Conservation (phyloP, 2,113 vertebrate genomes). For the Lepidothrix coronata region DNA sequence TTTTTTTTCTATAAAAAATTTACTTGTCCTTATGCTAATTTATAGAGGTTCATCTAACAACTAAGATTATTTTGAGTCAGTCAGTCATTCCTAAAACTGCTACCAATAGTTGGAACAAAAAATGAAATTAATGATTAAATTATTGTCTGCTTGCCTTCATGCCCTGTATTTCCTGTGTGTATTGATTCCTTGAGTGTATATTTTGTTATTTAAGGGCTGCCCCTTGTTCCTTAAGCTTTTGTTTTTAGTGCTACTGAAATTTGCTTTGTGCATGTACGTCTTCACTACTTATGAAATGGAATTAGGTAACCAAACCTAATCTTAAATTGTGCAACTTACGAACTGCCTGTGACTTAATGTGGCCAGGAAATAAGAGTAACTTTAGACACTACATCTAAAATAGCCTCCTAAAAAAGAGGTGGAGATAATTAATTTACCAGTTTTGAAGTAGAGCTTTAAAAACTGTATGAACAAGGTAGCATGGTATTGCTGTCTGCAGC, state of each 20-base stretch:
- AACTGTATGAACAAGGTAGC: background rate
- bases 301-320: background rate
- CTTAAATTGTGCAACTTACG: background rate
- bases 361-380: background rate
- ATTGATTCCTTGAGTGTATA: background rate
- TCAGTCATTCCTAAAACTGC: background rate
- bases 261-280: background rate
- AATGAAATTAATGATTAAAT: background rate
- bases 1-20: background rate
- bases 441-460: background rate
- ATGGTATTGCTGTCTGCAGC: background rate
- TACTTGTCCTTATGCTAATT: fast-evolving
- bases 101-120: background rate
- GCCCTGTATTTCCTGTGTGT: fast-evolving
- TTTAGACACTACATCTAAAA: background rate
- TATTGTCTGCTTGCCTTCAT: background rate
- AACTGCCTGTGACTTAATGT: background rate
- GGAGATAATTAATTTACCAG: background rate
- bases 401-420: background rate
- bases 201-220: background rate
- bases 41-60: background rate
- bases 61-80: background rate
- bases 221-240: background rate
- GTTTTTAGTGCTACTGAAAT: background rate
- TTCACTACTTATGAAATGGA: background rate